Base-by-base conservation (phyloP, 2,797 vertebrate species). In the Psittacula derbiana region DNA sequence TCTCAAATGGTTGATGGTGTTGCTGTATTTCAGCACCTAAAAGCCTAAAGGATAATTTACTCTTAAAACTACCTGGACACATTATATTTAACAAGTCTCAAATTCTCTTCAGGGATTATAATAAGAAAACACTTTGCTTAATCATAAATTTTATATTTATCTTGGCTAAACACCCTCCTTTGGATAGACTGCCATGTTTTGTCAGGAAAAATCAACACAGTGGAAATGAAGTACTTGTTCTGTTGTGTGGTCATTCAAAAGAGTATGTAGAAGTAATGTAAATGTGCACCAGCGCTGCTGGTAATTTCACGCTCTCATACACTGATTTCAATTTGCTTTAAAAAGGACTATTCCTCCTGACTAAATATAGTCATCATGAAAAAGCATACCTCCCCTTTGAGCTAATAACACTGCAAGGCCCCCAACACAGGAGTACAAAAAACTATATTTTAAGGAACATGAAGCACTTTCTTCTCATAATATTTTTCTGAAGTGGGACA, bases 91-190 rank as follows among this genome's bases (percentile, higher is more conserved):
- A 96, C 96, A 97, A 95, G 92, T 95, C 92, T 96, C 92, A 88
- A 93, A 94, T 82, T 96, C 95, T 96, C 96, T 92, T 92, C 38
- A 94, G 95, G 96, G 96, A 97, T 87, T 95, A 86, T 80, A 94
- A 74, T 93, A 97, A 91, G 95, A 81, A 93, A 95, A 93, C 95
- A 95, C 94, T 96, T 97, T 96, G 96, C 90, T 96, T 96, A 95
- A 96, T 96, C 95, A 96, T 97, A 96, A 95, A 96, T 96, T 97
- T 96, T 97, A 85, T 97, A 96, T 97, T 96, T 96, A 93, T 93
- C 95, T 97, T 97, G 96, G 96, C 95, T 96, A 92, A 95, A 94
- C 82, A 97, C 75, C 43, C 73, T 95, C 84, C 76, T 96, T 96
- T 97, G 93, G 96, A 97, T 66, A 90, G 78, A 88, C 75, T 96